Conservation (phyloP, 2,888 invertebrate species). For the Cremastobaeus sp. region DNA sequence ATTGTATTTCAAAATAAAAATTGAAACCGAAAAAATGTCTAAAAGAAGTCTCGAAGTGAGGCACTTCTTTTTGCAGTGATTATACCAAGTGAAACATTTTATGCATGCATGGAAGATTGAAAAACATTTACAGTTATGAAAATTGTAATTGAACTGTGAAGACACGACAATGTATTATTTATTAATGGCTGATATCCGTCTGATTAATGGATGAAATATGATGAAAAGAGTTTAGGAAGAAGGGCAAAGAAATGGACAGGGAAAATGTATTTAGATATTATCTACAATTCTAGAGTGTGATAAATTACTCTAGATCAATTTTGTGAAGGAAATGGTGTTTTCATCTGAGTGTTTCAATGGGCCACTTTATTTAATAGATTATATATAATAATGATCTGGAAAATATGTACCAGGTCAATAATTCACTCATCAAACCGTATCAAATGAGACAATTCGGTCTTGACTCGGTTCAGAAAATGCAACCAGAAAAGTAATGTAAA, state of each 20-base stretch:
- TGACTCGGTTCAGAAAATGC: conserved; percentile 16
- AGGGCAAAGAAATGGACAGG: conserved; percentile 1
- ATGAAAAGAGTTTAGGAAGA: neutral
- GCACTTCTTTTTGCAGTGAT: no score
- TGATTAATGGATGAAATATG: conserved; percentile 18
- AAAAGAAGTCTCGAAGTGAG: no score
- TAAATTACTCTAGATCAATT: conserved; percentile 26
- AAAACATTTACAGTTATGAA: conserved; percentile 1
- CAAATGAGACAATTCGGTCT: conserved; percentile 23
- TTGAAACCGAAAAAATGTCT: no score
- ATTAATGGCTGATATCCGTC: conserved; percentile 23
- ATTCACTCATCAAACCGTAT: conserved; percentile 5
- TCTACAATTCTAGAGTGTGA: conserved; percentile 18
- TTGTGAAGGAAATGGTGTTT: conserved; percentile 16
- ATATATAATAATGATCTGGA: conserved; percentile 21
- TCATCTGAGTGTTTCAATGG: conserved; percentile 16
- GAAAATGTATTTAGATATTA: conserved; percentile 29
- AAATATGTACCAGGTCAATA: conserved; percentile 12
- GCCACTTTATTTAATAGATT: neutral
- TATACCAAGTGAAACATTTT: no score
- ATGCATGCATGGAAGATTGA: no score
- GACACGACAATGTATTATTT: conserved; percentile 17
- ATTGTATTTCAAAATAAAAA: no score
- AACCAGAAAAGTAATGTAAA: conserved; percentile 4
- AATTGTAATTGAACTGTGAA: conserved; percentile 17